Conservation (phyloP, 2,888 invertebrate genomes). For the Lepidochrysops patricia region DNA sequence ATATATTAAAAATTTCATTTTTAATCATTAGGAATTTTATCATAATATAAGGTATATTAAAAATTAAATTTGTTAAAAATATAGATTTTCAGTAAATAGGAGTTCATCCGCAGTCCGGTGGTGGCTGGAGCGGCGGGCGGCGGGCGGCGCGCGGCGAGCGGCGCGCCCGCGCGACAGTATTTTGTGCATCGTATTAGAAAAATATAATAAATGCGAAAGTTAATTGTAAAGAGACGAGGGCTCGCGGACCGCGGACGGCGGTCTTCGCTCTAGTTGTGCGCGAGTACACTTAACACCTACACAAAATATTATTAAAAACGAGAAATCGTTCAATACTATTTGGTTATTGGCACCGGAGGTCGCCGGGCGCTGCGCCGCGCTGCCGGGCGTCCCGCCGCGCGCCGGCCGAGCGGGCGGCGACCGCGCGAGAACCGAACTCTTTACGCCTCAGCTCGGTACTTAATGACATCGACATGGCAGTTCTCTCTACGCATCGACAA, state of each 20-base stretch:
- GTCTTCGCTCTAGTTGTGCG: conserved; percentile 43
- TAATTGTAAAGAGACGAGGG: conserved; percentile 44
- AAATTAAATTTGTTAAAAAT: conserved; percentile 71
- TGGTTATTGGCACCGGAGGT: conserved; percentile 64
- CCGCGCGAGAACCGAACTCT: conserved; percentile 25
- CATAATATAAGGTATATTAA: conserved; percentile 56
- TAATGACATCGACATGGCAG: conserved; percentile 52
- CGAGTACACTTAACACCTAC: conserved; percentile 56
- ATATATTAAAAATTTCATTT: conserved; percentile 64
- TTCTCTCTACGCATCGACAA: conserved; percentile 66
- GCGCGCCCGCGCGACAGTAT: conserved; percentile 10
- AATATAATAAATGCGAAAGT: conserved; percentile 54
- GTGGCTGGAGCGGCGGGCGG: conserved; percentile 33
- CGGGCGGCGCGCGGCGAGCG: conserved; percentile 50
- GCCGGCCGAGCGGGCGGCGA: conserved; percentile 19
- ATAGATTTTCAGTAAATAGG: conserved; percentile 57
- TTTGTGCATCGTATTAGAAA: conserved; percentile 53
- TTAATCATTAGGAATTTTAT: conserved; percentile 69
- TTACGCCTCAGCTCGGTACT: conserved; percentile 21
- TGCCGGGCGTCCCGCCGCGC: conserved; percentile 13
- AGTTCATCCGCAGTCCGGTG: conserved; percentile 47
- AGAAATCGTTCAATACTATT: conserved; percentile 63
- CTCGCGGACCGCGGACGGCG: conserved; percentile 29
- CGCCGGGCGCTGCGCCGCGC: conserved; percentile 32
- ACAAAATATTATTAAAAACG: conserved; percentile 56